phyloP scores from a whole-genome alignment of 2,113 vertebrate genomes.

The Struthio camelus region DNA sequence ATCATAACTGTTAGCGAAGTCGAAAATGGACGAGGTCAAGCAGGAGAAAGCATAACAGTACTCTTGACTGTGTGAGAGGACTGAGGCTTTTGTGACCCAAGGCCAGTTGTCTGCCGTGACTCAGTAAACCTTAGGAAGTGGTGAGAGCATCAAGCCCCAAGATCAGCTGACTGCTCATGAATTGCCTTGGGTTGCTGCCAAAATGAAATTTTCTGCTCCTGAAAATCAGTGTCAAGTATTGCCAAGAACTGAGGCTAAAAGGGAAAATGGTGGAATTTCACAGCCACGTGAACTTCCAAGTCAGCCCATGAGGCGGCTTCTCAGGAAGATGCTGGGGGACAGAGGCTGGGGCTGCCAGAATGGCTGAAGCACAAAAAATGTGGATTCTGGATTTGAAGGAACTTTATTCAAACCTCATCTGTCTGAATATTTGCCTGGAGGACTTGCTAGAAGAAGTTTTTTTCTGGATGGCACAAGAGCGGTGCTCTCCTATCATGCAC shows the following conservation, averaged over 20 bases:
- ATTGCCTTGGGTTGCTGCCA: not conserved
- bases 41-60: not conserved
- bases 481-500: fast-evolving
- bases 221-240: conserved; percentile 14
- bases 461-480: not conserved
- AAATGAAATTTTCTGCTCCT: conserved; percentile 6
- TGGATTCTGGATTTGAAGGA: not conserved
- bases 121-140: not conserved
- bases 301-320: not conserved
- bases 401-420: not conserved
- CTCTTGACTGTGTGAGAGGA: not conserved
- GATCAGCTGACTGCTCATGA: not conserved
- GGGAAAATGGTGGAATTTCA: not conserved
- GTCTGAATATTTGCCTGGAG: not conserved
- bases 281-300: not conserved
- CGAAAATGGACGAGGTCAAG: not conserved
- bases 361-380: not conserved
- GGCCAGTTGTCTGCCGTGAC: not conserved
- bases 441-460: not conserved
- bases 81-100: not conserved
- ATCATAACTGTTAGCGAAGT: not conserved
- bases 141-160: not conserved
- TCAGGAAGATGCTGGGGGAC: not conserved
- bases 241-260: not conserved
- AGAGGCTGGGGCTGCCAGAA: not conserved